A percentile compares a stretch with the other conserved stretches of the same genome.
phyloP scores from a whole-genome alignment of 2,113 vertebrate genomes.

The Urocolius indicus region DNA sequence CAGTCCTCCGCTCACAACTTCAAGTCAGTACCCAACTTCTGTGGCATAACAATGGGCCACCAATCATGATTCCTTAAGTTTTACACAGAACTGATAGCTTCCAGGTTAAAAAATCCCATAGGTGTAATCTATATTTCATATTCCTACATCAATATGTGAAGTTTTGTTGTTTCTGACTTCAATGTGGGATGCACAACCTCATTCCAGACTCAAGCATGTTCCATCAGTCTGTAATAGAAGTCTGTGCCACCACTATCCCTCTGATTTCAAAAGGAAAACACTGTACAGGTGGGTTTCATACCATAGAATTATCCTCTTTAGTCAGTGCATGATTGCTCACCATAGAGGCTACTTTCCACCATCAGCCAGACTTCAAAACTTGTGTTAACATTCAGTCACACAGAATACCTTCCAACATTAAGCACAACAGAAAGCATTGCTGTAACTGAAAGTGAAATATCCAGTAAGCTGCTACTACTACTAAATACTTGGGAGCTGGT shows the following conservation, averaged over 20 bases:
- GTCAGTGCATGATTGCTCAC: neutral
- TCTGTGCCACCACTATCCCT: neutral
- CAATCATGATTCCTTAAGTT: fast-evolving
- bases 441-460: neutral
- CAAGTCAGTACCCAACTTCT: neutral
- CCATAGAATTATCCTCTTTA: neutral
- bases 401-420: neutral
- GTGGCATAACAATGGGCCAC: fast-evolving
- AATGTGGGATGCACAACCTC: neutral
- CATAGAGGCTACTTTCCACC: neutral
- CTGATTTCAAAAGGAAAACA: neutral
- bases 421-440: neutral
- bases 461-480: neutral
- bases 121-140: fast-evolving
- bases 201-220: neutral
- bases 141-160: fast-evolving
- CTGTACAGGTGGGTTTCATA: neutral
- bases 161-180: neutral
- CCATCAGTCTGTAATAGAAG: neutral
- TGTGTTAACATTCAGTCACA: neutral
- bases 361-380: neutral
- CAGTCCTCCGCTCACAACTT: neutral
- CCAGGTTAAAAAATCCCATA: neutral
- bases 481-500: neutral
- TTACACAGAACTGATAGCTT: neutral